Evolutionary conservation across 2,888 invertebrate species (phyloP).

Genomic region (Drosophila longiperda): DNA sequence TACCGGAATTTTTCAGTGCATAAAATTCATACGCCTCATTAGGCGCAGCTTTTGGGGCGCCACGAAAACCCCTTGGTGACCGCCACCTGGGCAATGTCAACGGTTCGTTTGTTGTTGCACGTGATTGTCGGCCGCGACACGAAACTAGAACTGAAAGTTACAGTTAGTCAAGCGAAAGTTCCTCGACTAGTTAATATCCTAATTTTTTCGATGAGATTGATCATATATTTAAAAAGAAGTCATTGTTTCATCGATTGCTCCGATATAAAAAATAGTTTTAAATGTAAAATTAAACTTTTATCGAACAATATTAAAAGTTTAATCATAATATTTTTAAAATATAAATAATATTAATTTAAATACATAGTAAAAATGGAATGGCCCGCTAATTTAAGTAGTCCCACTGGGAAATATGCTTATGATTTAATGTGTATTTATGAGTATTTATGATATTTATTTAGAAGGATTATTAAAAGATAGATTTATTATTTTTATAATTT

Average conservation of each 20-base stretch:
- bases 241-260: background rate
- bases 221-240: background rate
- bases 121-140: constrained; percentile 35
- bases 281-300: background rate
- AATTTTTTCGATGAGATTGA: background rate
- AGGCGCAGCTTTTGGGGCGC: constrained; percentile 25
- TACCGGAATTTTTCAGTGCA: constrained; percentile 1
- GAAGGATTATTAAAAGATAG: background rate
- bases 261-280: background rate
- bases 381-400: too few relatives aligned
- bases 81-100: constrained; percentile 32
- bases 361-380: too few relatives aligned
- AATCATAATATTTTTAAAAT: too few relatives aligned
- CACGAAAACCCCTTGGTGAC: constrained; percentile 15
- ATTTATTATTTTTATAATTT: too few relatives aligned
- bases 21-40: constrained; percentile 36
- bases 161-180: accelerated
- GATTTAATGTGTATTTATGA: background rate
- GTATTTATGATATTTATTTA: background rate
- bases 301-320: background rate
- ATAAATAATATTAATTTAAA: too few relatives aligned
- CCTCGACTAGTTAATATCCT: background rate
- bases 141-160: constrained; percentile 3
- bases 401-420: background rate
- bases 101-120: constrained; percentile 29